These are phyloP conservation scores for Albula goreensis DNA, from an alignment of 2,113 vertebrate species.

Conservation along the genomic window DNA sequence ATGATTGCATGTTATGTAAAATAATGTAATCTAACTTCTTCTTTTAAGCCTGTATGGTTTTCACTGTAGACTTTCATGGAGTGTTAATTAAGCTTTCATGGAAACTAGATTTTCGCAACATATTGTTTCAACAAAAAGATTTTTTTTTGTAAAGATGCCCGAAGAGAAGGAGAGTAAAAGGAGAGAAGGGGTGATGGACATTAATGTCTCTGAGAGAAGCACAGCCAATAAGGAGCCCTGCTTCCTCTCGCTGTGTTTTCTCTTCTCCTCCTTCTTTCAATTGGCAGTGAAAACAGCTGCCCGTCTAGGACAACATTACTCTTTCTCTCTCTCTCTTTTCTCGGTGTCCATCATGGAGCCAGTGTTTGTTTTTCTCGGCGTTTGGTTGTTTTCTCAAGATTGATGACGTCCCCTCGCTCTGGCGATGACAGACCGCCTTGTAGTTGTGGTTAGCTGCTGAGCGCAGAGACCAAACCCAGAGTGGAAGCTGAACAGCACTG, in stretches of 20 bases:
- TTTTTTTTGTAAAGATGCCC: not conserved
- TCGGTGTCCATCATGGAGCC: conserved; percentile 39
- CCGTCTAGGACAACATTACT: not conserved
- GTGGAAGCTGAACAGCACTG: conserved; percentile 17
- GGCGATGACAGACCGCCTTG: conserved; percentile 62
- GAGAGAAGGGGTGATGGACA: not conserved
- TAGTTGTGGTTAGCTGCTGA: conserved; percentile 62
- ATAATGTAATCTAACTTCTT: no score
- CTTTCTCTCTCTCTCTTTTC: not conserved
- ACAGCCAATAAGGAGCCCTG: not conserved
- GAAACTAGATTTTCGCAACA: no score
- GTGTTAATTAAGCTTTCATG: no score
- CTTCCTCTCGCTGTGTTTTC: not conserved
- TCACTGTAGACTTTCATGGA: no score
- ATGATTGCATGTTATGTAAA: no score
- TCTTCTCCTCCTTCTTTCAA: not conserved
- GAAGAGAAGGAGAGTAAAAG: not conserved
- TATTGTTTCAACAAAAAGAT: no score
- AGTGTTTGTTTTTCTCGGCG: conserved; percentile 25
- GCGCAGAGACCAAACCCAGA: conserved; percentile 49
- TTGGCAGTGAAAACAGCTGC: not conserved
- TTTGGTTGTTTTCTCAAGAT: conserved; percentile 52
- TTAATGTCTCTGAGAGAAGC: not conserved
- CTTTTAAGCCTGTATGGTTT: no score
- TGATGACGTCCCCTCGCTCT: conserved; percentile 32